Conservation (phyloP, 2,888 invertebrate species). For the Panorpa germanica region DNA sequence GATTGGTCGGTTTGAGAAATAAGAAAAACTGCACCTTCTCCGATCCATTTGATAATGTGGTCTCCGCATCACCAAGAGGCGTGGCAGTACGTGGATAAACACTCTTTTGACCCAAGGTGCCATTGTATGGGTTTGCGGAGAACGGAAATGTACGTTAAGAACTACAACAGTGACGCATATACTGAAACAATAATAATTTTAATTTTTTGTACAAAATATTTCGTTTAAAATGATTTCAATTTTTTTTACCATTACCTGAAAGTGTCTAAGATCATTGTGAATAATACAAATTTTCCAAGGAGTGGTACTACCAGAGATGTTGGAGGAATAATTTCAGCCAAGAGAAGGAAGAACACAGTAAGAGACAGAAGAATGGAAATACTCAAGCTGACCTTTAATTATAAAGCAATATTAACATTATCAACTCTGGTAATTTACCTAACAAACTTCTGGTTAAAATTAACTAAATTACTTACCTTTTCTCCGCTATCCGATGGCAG, state of each 20-base stretch:
- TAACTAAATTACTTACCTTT: conserved; percentile 71
- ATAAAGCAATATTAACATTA: conserved; percentile 11
- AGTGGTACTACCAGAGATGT: conserved; percentile 86
- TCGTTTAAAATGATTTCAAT: too few species aligned
- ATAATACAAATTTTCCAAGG: conserved; percentile 84
- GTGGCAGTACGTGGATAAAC: conserved; percentile 90
- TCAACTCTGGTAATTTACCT: not conserved
- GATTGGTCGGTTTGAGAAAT: not conserved
- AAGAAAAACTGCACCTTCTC: conserved; percentile 25
- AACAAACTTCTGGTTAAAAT: not conserved
- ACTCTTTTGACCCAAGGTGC: conserved; percentile 90
- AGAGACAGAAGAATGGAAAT: conserved; percentile 87
- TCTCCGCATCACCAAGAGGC: conserved; percentile 82
- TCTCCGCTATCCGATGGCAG: conserved; percentile 95
- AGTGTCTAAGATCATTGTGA: conserved; percentile 91
- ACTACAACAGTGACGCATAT: conserved; percentile 92
- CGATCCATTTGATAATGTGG: conserved; percentile 45
- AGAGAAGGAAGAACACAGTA: conserved; percentile 89
- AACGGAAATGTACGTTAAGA: conserved; percentile 93
- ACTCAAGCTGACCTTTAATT: conserved; percentile 72
- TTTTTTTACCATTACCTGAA: conserved; percentile 46
- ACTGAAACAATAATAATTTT: conserved; percentile 28
- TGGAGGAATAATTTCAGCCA: conserved; percentile 77
- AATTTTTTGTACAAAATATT: not conserved
- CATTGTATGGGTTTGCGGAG: conserved; percentile 96